phyloP scores from a whole-genome alignment of 2,113 vertebrate genomes.

The Mustelus asterias region DNA sequence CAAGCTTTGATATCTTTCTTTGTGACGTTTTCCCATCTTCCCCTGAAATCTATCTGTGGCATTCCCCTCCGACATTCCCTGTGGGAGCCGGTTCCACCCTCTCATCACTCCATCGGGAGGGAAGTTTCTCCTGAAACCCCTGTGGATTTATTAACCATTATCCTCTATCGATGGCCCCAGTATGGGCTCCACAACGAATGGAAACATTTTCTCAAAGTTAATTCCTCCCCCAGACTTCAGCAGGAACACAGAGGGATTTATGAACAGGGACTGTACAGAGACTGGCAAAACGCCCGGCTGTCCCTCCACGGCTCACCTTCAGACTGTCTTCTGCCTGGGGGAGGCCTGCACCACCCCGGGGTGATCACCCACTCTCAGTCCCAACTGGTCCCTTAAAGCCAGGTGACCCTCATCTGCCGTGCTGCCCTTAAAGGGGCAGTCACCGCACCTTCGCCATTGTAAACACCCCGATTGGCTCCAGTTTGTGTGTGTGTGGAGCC shows the following conservation, averaged over 20 bases:
- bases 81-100: background rate
- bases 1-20: background rate
- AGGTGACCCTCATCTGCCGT: no score
- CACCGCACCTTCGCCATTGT: background rate
- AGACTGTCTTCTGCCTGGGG: no score
- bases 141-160: background rate
- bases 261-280: no score
- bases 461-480: background rate
- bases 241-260: no score
- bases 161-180: background rate
- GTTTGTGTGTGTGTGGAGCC: background rate
- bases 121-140: background rate
- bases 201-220: background rate
- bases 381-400: no score
- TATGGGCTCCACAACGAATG: no score
- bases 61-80: background rate
- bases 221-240: background rate
- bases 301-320: no score
- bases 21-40: background rate
- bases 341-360: no score
- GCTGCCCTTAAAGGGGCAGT: no score
- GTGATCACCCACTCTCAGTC: no score
- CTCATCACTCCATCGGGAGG: background rate
- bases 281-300: no score
- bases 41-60: background rate